These are phyloP conservation scores for Microctenopoma stevenorrisi DNA, from an alignment of 2,797 vertebrate genomes.

Conservation along the genomic window DNA sequence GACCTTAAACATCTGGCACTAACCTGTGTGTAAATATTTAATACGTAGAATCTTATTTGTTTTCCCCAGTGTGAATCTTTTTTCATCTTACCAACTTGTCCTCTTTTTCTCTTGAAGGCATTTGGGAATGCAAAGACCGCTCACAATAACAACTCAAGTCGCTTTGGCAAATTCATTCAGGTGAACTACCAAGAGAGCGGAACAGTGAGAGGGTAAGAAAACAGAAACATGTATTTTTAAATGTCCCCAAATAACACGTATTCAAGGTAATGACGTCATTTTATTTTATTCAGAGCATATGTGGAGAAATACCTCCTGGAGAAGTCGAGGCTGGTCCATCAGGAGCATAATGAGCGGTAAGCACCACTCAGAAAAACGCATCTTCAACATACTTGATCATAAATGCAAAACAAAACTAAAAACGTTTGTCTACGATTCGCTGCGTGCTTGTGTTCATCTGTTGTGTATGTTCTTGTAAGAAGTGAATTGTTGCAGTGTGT, in stretches of 20 bases:
- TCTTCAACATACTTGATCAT: background rate
- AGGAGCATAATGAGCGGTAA: constrained; percentile 98
- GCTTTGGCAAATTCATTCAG: constrained; percentile 99
- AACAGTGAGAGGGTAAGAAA: constrained; percentile 95
- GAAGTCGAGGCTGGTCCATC: constrained; percentile 97
- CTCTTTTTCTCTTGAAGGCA: constrained; percentile 46
- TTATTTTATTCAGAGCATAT: constrained; percentile 86
- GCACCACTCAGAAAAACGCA: constrained; percentile 9
- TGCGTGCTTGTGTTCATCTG: background rate
- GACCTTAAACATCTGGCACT: constrained; percentile 16
- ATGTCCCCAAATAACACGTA: too few relatives aligned
- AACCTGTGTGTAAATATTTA: constrained; percentile 18
- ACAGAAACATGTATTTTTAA: background rate
- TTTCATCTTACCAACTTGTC: constrained; percentile 20
- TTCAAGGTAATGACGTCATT: background rate
- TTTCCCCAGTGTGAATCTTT: background rate
- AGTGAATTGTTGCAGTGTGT: background rate
- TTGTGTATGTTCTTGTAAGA: too few relatives aligned
- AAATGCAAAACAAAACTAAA: background rate
- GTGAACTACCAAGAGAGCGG: constrained; percentile 99
- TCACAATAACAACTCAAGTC: constrained; percentile 99
- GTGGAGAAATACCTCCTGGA: constrained; percentile 99
- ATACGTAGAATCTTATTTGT: constrained; percentile 9
- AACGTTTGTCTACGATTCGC: background rate
- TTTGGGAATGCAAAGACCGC: constrained; percentile 94